A percentile compares a stretch with the other conserved stretches of the same genome.
Conservation (phyloP, 2,113 vertebrate species). For the Cynoglossus semilaevis region DNA sequence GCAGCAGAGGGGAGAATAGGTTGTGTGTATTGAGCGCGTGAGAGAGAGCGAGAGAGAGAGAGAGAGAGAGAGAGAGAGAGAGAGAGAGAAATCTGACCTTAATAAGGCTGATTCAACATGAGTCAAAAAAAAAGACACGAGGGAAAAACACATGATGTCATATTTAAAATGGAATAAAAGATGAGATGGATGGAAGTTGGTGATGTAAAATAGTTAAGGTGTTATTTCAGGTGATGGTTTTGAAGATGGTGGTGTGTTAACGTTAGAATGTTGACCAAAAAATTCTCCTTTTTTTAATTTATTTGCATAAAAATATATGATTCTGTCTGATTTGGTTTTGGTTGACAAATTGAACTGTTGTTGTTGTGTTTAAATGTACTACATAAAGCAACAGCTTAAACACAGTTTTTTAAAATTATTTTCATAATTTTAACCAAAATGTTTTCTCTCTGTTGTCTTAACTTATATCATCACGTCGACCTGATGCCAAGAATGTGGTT, state of each 20-base stretch:
- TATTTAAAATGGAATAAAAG: conserved; percentile 14
- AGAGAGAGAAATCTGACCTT: conserved; percentile 29
- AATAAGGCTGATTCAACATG: conserved; percentile 47
- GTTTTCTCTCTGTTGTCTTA: conserved; percentile 4
- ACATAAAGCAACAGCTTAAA: too few relatives aligned
- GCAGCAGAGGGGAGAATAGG: conserved; percentile 12
- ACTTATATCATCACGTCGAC: neutral
- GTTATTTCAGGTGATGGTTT: neutral
- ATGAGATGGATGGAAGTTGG: neutral
- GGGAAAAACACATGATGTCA: conserved; percentile 1
- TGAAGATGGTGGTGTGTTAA: too few relatives aligned
- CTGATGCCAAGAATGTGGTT: too few relatives aligned
- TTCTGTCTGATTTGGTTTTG: too few relatives aligned
- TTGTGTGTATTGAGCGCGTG: neutral
- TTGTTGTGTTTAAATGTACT: too few relatives aligned
- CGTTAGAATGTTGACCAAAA: too few relatives aligned
- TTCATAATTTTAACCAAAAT: too few relatives aligned
- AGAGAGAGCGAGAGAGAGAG: conserved; percentile 1
- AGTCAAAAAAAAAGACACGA: conserved; percentile 4
- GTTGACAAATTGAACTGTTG: too few relatives aligned
- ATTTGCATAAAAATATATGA: too few relatives aligned
- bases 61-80: conserved; percentile 3
- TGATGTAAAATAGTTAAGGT: conserved; percentile 1
- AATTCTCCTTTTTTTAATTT: too few relatives aligned
- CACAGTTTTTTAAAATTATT: too few relatives aligned